phyloP scores from a whole-genome alignment of 2,888 invertebrate genomes.

The Amblyjoppa fuscipennis region DNA sequence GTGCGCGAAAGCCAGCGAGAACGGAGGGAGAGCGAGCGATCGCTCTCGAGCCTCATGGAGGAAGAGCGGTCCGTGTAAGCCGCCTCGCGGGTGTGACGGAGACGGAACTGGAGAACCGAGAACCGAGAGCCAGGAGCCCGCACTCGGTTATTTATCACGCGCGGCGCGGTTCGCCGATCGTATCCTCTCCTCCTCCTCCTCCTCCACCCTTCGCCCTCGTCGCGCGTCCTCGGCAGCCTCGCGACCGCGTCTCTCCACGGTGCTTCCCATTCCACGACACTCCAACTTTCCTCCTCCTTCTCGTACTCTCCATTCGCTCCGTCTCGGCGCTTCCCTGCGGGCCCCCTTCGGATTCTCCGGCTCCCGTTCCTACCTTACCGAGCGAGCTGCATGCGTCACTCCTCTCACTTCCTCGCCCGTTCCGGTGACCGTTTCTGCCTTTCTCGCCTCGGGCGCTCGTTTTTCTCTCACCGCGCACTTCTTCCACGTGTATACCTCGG shows the following conservation, averaged over 20 bases:
- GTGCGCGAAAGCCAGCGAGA: constrained; percentile 33
- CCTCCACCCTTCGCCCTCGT: constrained; percentile 28
- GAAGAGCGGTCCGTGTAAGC: constrained; percentile 37
- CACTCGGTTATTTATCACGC: constrained; percentile 78
- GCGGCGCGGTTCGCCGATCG: constrained; percentile 75
- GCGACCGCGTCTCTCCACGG: constrained; percentile 41
- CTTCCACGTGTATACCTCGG: background rate
- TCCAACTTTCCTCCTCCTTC: constrained; percentile 31
- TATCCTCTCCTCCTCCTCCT: constrained; percentile 64
- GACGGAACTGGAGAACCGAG: constrained; percentile 43
- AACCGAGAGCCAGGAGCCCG: constrained; percentile 67
- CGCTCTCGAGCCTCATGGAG: constrained; percentile 22
- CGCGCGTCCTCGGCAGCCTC: constrained; percentile 56
- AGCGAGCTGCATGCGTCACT: background rate
- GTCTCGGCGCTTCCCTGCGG: constrained; percentile 45
- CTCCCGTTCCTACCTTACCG: constrained; percentile 17
- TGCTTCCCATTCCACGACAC: constrained; percentile 57
- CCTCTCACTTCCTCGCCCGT: background rate
- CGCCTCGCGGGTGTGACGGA: constrained; percentile 17
- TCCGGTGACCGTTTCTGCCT: background rate
- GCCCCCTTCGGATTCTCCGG: constrained; percentile 23
- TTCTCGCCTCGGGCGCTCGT: background rate
- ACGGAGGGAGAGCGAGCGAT: constrained; percentile 51
- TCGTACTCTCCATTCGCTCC: constrained; percentile 30
- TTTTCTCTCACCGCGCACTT: background rate